Base-by-base conservation (phyloP, 2,113 vertebrate species). In the Gallinago jamesoni region DNA sequence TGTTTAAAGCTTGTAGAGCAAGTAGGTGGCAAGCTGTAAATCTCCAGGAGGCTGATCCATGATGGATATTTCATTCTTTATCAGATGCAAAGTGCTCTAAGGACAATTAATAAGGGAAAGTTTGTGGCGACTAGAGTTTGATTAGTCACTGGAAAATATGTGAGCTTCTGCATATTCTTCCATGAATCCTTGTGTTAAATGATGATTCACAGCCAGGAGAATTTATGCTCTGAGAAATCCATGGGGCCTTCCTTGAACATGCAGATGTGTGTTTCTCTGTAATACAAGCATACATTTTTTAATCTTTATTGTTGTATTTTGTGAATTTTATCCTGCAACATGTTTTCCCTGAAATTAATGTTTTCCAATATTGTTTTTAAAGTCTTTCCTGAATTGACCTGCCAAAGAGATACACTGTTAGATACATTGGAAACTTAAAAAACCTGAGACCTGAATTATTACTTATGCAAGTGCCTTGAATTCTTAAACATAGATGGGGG, bases 151-250 rank as follows among this genome's bases (percentile, higher is more conserved):
- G 96, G 93, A 91, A 97, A 89, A 84, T 81, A n/a, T 24, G 64
- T 48, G 83, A 68, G 15, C 92, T 96, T 90, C 79, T 92, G 20
- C 45, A 22, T n/a, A 45, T 19, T 84, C 70, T 93, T 88, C 79
- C 53, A 48, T 78, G 53, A 79, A 81, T 93, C 39, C 37, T 73
- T 77, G 53, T 66, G 75, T 91, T 74, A 94, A 91, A 56, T 76
- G 82, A 87, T 97, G 96, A 96, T 89, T 96, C 96, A 96, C 68
- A 93, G 48, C 81, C 22, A 62, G 73, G 56, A 83, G 85, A 95
- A 82, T 87, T 92, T 94, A 69, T 72, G 47, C 76, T 91, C 23
- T 0, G 5, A 90, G 68, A 87, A 94, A 86, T 93, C 59, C 6
- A 6, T 39, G n/a, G 12, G 77, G 63, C 31, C n/a, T 55, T 78